Evolutionary conservation across 2,797 vertebrate genomes (phyloP).

Genomic region (Ctenopoma kingsleyae): DNA sequence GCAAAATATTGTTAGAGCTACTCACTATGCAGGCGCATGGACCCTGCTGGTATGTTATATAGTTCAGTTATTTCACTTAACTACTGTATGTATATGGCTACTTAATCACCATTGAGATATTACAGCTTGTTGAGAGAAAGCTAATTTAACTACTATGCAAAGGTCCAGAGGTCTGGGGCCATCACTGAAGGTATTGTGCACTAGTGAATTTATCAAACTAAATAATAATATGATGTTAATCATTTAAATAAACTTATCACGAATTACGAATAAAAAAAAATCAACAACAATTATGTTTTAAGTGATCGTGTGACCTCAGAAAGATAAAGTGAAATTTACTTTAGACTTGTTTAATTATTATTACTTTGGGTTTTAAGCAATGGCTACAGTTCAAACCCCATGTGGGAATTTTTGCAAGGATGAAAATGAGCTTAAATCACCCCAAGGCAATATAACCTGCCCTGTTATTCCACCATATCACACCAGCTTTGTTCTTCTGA

Average conservation of each 20-base stretch:
- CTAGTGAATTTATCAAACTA: no score
- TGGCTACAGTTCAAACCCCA: slow-evolving; percentile 23
- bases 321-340: slow-evolving; percentile 13
- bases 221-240: no score
- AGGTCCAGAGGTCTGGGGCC: no score
- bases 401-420: slow-evolving; percentile 27
- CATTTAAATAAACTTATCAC: no score
- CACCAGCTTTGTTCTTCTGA: slow-evolving; percentile 31
- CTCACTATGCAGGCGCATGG: neutral
- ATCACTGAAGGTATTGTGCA: no score
- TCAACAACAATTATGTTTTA: neutral
- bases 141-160: neutral
- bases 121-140: neutral
- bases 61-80: neutral
- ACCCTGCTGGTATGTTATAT: neutral
- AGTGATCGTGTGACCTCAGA: neutral
- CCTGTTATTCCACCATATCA: slow-evolving; percentile 30
- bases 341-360: neutral
- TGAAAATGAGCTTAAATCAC: slow-evolving; percentile 51
- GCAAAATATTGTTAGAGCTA: neutral
- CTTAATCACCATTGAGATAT: neutral
- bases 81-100: neutral
- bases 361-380: neutral
- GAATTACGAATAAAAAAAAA: no score
- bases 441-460: slow-evolving; percentile 40